Evolutionary conservation across 35 echinoderm and acorn worm genomes (phyloP).

Genomic region (Apostichopus japonicus): DNA sequence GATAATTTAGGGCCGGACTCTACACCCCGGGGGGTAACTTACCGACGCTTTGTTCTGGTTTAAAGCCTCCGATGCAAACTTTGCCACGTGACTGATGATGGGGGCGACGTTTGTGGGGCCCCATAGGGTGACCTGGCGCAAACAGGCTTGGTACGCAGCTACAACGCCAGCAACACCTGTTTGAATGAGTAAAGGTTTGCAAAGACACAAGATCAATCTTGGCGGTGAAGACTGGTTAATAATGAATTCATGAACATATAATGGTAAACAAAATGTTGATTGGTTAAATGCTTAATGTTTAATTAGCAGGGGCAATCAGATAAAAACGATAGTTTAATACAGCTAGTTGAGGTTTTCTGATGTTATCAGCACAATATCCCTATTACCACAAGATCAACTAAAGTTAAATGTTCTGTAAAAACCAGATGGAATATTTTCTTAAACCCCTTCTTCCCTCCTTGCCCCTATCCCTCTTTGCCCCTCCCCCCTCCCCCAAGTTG

Average conservation of each 20-base stretch:
- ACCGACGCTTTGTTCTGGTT: conserved; percentile 87
- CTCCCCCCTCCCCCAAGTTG: too few species aligned
- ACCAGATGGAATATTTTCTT: too few species aligned
- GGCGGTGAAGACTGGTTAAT: neutral
- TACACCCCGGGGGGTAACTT: conserved; percentile 12
- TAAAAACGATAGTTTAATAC: too few species aligned
- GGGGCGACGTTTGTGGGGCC: conserved; percentile 98
- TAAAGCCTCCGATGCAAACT: conserved; percentile 85
- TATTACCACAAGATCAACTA: too few species aligned
- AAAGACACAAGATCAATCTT: neutral
- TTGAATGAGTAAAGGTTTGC: neutral
- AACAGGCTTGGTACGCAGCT: conserved; percentile 88
- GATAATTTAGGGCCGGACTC: neutral
- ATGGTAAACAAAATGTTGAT: too few species aligned
- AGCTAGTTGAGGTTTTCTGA: too few species aligned
- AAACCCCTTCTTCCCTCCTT: too few species aligned
- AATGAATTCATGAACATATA: neutral
- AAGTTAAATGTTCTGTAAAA: too few species aligned
- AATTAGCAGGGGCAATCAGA: too few species aligned
- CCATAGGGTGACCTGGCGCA: conserved; percentile 91
- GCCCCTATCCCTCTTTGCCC: too few species aligned
- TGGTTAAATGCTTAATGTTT: too few species aligned
- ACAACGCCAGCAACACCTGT: conserved; percentile 90
- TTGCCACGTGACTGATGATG: conserved; percentile 95
- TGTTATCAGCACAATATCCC: too few species aligned